These are phyloP conservation scores for Pipistrellus nathusii DNA, from an alignment of 2,797 vertebrate genomes.

Conservation along the genomic window DNA sequence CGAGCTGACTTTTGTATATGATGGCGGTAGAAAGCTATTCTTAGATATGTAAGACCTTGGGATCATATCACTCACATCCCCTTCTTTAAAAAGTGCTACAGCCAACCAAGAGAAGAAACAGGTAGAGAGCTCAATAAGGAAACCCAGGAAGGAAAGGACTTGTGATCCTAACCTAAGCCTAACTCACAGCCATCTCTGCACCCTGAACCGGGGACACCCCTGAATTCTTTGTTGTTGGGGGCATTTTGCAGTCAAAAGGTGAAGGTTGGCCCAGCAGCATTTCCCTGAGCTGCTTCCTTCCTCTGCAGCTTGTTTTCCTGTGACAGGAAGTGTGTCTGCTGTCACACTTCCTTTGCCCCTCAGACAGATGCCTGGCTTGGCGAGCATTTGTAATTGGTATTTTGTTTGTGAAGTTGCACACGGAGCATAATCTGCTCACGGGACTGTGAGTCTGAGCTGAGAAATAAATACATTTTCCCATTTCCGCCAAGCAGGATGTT, in stretches of 20 bases:
- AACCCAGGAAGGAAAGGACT: not conserved
- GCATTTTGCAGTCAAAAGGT: not conserved
- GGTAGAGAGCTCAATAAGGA: not conserved
- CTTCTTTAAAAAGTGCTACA: not conserved
- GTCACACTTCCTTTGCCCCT: not conserved
- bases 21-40: not conserved
- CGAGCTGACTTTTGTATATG: not conserved
- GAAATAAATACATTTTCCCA: not conserved
- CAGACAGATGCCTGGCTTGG: not conserved
- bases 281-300: not conserved
- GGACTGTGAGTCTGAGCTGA: constrained; percentile 32
- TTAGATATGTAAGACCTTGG: not conserved
- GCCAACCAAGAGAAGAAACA: not conserved
- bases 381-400: not conserved
- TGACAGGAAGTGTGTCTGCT: not conserved
- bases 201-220: not conserved
- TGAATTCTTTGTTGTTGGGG: not conserved
- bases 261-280: not conserved
- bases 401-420: constrained; percentile 32
- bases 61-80: not conserved
- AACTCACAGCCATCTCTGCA: not conserved
- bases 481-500: not conserved
- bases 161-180: not conserved
- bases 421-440: not conserved
- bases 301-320: not conserved